A percentile compares a stretch with the other conserved stretches of the same genome.
Conservation (phyloP, 2,888 invertebrate genomes). For the Stomorhina lunata region DNA sequence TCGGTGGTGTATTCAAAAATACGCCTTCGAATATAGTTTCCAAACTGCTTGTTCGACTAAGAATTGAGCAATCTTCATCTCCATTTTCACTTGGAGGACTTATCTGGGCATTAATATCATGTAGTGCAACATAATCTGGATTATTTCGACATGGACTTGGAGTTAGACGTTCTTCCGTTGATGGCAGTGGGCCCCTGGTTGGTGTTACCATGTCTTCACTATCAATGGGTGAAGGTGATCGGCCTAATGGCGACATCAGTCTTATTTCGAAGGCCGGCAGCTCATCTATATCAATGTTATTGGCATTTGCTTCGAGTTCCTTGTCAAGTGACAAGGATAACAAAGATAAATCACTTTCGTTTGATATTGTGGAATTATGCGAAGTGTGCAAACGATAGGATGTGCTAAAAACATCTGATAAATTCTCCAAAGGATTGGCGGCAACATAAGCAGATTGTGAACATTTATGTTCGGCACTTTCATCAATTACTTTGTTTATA, state of each 20-base stretch:
- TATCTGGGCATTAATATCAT: slow-evolving; percentile 78
- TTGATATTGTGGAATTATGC: slow-evolving; percentile 72
- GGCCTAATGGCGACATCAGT: slow-evolving; percentile 75
- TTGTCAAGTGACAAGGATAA: slow-evolving; percentile 74
- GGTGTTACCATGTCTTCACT: slow-evolving; percentile 67
- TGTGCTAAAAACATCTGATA: slow-evolving; percentile 21
- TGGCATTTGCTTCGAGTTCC: slow-evolving; percentile 68
- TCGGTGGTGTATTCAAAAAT: slow-evolving; percentile 77
- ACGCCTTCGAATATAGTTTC: slow-evolving; percentile 79
- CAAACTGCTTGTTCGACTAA: slow-evolving; percentile 71
- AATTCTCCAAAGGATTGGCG: slow-evolving; percentile 10
- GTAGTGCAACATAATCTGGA: slow-evolving; percentile 75
- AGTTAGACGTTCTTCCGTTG: slow-evolving; percentile 42
- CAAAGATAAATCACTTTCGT: slow-evolving; percentile 74
- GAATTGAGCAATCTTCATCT: slow-evolving; percentile 43
- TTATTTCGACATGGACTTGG: slow-evolving; percentile 66
- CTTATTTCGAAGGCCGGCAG: slow-evolving; percentile 77
- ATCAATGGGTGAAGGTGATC: slow-evolving; percentile 78
- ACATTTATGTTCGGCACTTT: background rate
- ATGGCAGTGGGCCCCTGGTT: slow-evolving; percentile 29
- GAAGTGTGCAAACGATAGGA: slow-evolving; percentile 73
- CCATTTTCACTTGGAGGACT: slow-evolving; percentile 73
- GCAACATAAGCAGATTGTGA: background rate
- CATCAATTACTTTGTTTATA: slow-evolving; percentile 4
- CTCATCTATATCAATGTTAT: slow-evolving; percentile 73